Percentiles rank a stretch among this genome's conserved stretches.
Conservation (phyloP, 2,888 invertebrate species). For the Hydraecia micacea region DNA sequence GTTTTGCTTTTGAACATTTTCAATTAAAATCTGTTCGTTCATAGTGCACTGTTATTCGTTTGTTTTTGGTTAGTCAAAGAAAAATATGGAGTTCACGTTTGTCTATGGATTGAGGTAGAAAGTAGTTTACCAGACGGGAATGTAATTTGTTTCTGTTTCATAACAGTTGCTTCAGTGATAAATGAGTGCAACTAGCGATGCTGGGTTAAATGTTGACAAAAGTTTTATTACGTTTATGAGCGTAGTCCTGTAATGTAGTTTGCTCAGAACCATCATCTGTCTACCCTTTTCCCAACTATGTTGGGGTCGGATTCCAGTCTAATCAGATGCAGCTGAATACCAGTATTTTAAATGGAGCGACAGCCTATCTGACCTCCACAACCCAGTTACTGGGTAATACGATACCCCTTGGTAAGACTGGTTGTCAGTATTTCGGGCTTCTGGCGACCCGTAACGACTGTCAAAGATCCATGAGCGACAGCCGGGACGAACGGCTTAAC, state of each 20-base stretch:
- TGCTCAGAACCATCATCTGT: too few relatives aligned
- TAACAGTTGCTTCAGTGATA: constrained; percentile 26
- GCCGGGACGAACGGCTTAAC: too few relatives aligned
- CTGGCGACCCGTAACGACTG: too few relatives aligned
- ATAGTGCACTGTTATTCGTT: constrained; percentile 24
- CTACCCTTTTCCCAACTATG: too few relatives aligned
- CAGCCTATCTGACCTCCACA: too few relatives aligned
- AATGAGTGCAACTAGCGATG: constrained; percentile 20
- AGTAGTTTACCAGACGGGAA: constrained; percentile 29
- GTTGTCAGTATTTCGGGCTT: neutral
- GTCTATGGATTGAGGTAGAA: constrained; percentile 16
- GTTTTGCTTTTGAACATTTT: constrained; percentile 43
- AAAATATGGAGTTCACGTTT: constrained; percentile 38
- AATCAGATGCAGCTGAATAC: too few relatives aligned
- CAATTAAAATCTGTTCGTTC: constrained; percentile 53
- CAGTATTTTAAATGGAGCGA: too few relatives aligned
- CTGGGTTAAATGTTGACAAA: neutral
- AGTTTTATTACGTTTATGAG: neutral
- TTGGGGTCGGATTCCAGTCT: too few relatives aligned
- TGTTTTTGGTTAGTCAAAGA: constrained; percentile 47
- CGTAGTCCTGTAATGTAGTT: neutral
- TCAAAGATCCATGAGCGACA: too few relatives aligned
- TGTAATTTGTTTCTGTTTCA: constrained; percentile 44
- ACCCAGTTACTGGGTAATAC: too few relatives aligned
- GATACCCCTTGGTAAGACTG: too few relatives aligned